Base-by-base conservation (phyloP, 2,113 vertebrate species). In the Drymodes brunneopygia region DNA sequence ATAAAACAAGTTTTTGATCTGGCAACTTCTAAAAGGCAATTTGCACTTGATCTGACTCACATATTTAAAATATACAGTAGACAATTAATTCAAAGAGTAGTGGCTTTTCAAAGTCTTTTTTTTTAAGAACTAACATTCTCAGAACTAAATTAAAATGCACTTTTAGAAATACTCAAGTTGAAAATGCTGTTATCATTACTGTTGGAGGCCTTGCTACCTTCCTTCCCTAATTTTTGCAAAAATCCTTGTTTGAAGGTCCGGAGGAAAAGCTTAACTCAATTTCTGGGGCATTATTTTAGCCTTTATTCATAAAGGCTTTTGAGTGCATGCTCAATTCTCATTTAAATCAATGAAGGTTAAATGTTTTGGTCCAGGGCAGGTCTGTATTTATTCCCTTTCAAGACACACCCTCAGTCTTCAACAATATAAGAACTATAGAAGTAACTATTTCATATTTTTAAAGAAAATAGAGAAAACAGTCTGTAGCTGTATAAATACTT, bases 1-100 rank as follows among this genome's bases (percentile, higher is more conserved):
- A 80, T 86, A 81, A 92, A 95, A 84, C 29, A 84, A 92, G 48
- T 81, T 95, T 96, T 92, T 95, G 88, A 97, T 91, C 78, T 15
- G 20, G 27, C 42, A 90, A 10, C 87, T 90, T 93, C 75, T 86
- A 67, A 73, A 82, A 94, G 22, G 45, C 47, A 92, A 90, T 95
- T 89, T 93, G 71, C 40, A 87, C 80, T 95, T 85, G 58, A 90
- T 92, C 71, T 92, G 92, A 72, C 58, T 94, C 66, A 74, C 23
- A 60, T 77, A 78, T 78, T 96, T 87, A 94, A 92, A 70, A 91
- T 70, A 92, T 69, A 81, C 71, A 88, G 75, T 67, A 81, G 57
- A 94, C 27, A 17, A 93, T 88, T 92, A 95, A 79, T 50, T 87
- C 70, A 85, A 91, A 86, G 28, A 72, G 57, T 44, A 90, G 86